A percentile compares a stretch with the other conserved stretches of the same genome.
Conservation (phyloP, 2,888 invertebrate species). For the Epinotia bilunana region DNA sequence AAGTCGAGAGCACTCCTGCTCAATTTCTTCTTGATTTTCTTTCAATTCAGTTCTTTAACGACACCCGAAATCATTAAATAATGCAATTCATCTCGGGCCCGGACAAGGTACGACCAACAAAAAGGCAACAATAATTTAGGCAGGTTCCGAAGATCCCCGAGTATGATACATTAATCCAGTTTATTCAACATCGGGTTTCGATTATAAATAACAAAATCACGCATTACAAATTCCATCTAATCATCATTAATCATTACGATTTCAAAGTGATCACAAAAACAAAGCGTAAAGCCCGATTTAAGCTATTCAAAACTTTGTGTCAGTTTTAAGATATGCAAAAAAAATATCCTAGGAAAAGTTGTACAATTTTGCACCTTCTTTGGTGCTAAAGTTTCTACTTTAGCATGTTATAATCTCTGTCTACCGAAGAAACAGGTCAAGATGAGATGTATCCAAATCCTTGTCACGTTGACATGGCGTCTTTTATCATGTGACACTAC, state of each 20-base stretch:
- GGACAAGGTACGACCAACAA: conserved; percentile 48
- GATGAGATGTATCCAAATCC: background rate
- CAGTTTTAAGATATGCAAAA: background rate
- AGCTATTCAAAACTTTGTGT: background rate
- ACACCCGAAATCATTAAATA: conserved; percentile 63
- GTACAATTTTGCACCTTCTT: conserved; percentile 19
- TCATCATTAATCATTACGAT: conserved; percentile 10
- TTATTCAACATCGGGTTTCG: conserved; percentile 40
- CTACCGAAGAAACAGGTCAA: background rate
- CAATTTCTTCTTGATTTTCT: conserved; percentile 60
- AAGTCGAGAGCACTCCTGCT: conserved; percentile 55
- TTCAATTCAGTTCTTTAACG: conserved; percentile 60
- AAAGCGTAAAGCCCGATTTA: no score
- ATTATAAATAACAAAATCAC: conserved; percentile 37
- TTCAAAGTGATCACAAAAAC: background rate
- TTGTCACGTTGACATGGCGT: background rate
- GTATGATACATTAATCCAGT: conserved; percentile 48
- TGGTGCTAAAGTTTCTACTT: background rate
- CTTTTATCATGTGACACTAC: background rate
- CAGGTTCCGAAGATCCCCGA: conserved; percentile 43
- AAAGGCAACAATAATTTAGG: conserved; percentile 48
- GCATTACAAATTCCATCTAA: conserved; percentile 35
- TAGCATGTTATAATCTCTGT: no score
- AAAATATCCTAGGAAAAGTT: background rate
- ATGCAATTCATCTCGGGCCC: conserved; percentile 55